Percentiles rank a stretch among this genome's conserved stretches.
phyloP scores from a whole-genome alignment of 2,888 invertebrate genomes.

The Ctena decussata region DNA sequence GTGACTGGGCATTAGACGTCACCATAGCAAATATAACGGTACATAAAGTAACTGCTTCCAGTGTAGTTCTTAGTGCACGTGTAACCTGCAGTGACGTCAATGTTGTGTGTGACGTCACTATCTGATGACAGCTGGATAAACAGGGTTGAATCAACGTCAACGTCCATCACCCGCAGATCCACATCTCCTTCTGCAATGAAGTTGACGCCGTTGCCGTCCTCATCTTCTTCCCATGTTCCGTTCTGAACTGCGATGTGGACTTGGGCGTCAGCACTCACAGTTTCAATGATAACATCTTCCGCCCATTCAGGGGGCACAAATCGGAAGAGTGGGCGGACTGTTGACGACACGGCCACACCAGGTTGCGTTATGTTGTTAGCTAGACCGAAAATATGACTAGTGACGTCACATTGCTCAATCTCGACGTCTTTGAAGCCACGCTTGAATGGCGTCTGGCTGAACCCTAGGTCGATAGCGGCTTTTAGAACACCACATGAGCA shows the following conservation, averaged over 20 bases:
- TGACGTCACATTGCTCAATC: slow-evolving; percentile 67
- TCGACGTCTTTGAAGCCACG: slow-evolving; percentile 71
- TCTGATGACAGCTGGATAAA: slow-evolving; percentile 1
- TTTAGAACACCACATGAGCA: slow-evolving; percentile 74
- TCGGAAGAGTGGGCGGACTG: slow-evolving; percentile 62
- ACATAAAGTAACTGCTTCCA: background rate
- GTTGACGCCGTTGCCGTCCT: background rate
- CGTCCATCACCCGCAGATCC: background rate
- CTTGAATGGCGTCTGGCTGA: slow-evolving; percentile 52
- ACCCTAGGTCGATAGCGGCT: slow-evolving; percentile 72
- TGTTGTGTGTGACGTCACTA: background rate
- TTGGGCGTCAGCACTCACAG: background rate
- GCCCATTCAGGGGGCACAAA: slow-evolving; percentile 60
- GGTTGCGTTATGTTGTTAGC: slow-evolving; percentile 48
- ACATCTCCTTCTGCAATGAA: background rate
- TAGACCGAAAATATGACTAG: slow-evolving; percentile 56
- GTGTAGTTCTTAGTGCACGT: background rate
- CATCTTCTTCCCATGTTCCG: slow-evolving; percentile 18
- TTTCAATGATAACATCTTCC: background rate
- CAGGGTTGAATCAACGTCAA: background rate
- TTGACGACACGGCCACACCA: slow-evolving; percentile 53
- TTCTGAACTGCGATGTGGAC: background rate
- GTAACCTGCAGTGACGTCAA: background rate
- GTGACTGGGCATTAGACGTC: too few relatives aligned
- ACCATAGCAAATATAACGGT: background rate